Evolutionary conservation across 2,113 vertebrate genomes (phyloP).

Genomic region (Suricata suricatta): DNA sequence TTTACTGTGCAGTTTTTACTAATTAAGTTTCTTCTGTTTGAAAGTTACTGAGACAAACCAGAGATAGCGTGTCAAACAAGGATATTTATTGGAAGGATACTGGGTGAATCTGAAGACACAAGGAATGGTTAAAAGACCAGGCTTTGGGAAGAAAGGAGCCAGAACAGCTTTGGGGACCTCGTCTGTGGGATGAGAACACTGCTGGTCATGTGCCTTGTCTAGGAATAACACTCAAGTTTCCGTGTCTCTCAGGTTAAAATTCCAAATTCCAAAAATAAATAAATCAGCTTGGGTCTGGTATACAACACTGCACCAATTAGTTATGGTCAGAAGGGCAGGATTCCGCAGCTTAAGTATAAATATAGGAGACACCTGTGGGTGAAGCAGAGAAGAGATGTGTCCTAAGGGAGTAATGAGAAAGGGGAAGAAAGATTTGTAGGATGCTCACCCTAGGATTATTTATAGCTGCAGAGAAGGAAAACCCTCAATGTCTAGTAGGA

Average conservation of each 20-base stretch:
- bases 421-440: neutral
- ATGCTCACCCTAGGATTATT: neutral
- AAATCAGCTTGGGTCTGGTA: neutral
- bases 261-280: slow-evolving; percentile 3
- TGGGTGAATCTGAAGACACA: neutral
- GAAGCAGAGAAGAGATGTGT: neutral
- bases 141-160: neutral
- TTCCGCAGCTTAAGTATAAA: slow-evolving; percentile 15
- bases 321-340: neutral
- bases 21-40: slow-evolving; percentile 7
- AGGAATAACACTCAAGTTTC: neutral
- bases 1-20: neutral
- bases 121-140: neutral
- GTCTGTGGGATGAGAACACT: neutral
- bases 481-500: neutral
- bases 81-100: neutral
- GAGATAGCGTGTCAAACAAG: neutral
- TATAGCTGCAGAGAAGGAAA: neutral
- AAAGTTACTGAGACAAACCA: neutral
- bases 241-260: neutral
- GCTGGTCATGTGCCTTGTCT: neutral
- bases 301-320: neutral
- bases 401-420: neutral
- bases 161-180: neutral
- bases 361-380: neutral